These are phyloP conservation scores for Emydocephalus ijimae DNA, from an alignment of 2,113 vertebrate genomes.

Conservation along the genomic window DNA sequence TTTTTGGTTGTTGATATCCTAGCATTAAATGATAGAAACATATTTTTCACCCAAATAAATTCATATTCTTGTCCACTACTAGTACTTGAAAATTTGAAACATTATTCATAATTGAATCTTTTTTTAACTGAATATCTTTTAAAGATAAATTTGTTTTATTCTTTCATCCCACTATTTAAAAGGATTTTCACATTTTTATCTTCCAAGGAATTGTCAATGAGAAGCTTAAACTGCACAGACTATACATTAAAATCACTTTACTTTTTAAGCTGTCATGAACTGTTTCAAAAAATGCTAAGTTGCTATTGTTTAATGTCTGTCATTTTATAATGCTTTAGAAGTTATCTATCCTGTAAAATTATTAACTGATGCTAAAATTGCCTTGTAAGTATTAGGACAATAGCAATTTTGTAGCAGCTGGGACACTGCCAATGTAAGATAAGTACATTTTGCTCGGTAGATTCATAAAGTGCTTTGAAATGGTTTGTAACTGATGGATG, in stretches of 20 bases:
- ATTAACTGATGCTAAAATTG: constrained; percentile 90
- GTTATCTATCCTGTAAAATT: constrained; percentile 90
- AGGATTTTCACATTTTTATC: constrained; percentile 86
- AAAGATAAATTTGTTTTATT: constrained; percentile 87
- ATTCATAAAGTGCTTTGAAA: constrained; percentile 88
- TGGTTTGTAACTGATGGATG: constrained; percentile 88
- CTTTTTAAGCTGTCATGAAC: constrained; percentile 88
- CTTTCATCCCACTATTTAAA: constrained; percentile 85
- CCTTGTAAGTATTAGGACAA: constrained; percentile 92
- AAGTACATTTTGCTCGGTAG: constrained; percentile 85
- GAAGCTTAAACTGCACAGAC: constrained; percentile 81
- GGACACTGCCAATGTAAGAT: constrained; percentile 88
- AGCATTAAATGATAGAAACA: constrained; percentile 76
- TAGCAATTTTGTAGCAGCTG: constrained; percentile 87
- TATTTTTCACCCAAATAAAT: constrained; percentile 76
- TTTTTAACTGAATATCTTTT: constrained; percentile 81
- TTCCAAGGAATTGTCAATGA: constrained; percentile 84
- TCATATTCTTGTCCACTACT: constrained; percentile 77
- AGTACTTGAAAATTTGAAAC: constrained; percentile 73
- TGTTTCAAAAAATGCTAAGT: constrained; percentile 85
- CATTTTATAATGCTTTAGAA: constrained; percentile 89
- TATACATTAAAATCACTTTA: constrained; percentile 91
- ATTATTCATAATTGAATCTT: constrained; percentile 86
- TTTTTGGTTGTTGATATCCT: constrained; percentile 76
- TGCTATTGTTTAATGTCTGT: constrained; percentile 90